Base-by-base conservation (phyloP, 2,888 invertebrate genomes). In the Bugulina stolonifera region DNA sequence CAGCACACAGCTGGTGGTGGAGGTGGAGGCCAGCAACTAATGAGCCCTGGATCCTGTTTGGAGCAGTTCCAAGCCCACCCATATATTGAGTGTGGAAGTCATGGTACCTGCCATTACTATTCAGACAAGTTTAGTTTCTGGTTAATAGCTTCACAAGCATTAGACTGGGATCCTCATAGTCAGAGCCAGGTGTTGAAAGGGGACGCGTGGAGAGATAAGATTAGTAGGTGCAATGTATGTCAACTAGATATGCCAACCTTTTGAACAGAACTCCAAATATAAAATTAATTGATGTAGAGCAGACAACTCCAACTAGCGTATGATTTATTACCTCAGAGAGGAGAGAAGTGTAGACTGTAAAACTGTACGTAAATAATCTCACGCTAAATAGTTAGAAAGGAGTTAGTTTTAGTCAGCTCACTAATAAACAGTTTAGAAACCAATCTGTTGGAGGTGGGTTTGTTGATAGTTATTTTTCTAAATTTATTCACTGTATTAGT, bases 91-190 rank as follows among this genome's bases (percentile, higher is more conserved):
- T 79, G 79, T 71, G 76, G 75, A 54, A 75, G 76, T n/a, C 75
- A 77, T 3, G 79, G 79, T n/a, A 75, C 76, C 73, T 80, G 80
- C 70, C 77, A 77, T 73, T 79, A 75, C 75, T 79, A 77, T 76
- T 91, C 94, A 76, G 95, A 97, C 84, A 93, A 94, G 85, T 91
- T 93, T 83, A 94, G 94, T 85, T 97, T 95, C 88, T 98, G 97
- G 97, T 88, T 98, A 82, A 92, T 94, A 54, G 93, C 92, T 27
- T 52, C 71, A 0, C 71, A 74, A n/a, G 34, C 27, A 22, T 55
- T 71, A 34, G 35, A 75, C 27, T 34, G 69, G 69, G 52, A 72
- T 0, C 43, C 43, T 35, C 70, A 25, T 5, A 27, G 43, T 22
- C 73, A 73, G 22, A 54, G 71, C 22, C 71, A 74, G 71, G 75